These are phyloP conservation scores for Puma concolor DNA, from an alignment of 2,113 vertebrate species.

Conservation along the genomic window DNA sequence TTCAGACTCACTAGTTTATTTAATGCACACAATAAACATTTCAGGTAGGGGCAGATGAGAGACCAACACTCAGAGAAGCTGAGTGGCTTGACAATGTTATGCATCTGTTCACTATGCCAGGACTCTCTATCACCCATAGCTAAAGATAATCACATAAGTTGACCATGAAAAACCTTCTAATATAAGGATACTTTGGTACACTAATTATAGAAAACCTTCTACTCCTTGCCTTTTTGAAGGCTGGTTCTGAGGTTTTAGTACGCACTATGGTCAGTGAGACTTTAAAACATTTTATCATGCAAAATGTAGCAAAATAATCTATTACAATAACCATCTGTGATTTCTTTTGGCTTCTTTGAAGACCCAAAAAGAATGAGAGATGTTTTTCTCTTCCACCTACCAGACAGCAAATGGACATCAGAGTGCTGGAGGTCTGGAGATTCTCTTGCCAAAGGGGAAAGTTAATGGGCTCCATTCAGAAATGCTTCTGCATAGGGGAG, in stretches of 20 bases:
- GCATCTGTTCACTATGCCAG: neutral
- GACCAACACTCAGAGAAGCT: neutral
- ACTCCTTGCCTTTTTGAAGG: neutral
- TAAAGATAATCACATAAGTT: neutral
- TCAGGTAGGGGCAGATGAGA: neutral
- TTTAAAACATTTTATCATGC: neutral
- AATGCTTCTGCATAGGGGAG: neutral
- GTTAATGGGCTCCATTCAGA: neutral
- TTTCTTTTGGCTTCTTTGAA: slow-evolving; percentile 19
- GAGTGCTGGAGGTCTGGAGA: neutral
- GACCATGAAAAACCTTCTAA: neutral
- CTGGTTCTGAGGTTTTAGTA: neutral
- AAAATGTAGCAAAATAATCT: neutral
- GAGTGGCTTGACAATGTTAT: neutral
- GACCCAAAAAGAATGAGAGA: neutral
- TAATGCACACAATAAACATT: neutral
- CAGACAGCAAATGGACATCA: neutral
- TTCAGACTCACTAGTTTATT: neutral
- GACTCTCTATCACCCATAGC: neutral
- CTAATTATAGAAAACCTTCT: neutral
- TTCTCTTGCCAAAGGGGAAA: neutral
- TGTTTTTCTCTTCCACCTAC: neutral
- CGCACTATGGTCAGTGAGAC: neutral
- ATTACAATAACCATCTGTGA: neutral
- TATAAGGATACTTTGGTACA: neutral